Base-by-base conservation (phyloP, 1,140 invertebrate genomes). In the Heliothis subflexa region DNA sequence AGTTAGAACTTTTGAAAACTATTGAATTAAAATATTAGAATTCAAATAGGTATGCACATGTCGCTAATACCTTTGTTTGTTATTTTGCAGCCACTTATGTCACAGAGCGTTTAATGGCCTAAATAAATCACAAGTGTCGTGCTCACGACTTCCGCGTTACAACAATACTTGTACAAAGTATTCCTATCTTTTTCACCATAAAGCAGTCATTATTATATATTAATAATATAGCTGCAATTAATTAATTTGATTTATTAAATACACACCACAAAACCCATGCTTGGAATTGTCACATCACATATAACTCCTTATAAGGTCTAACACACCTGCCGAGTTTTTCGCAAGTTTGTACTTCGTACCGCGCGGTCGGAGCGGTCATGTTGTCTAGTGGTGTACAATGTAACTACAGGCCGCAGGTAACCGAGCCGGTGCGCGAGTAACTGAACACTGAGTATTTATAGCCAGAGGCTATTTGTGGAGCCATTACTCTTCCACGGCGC, bases 251-350 rank as follows among this genome's bases (percentile, higher is more conserved):
- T 11, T 28, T 7, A 11, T 3, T 5, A 59, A 18, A 59, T 59
- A 59, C 2, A 59, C 55, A 25, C 18, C 55, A 57, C 13, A 11
- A 57, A 11, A 14, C 21, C 47, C 62, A 66, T 66, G 62, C 40
- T n/a, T 21, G 62, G 40, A 47, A 11, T 40, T 47, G 16, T 49
- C 62, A 47, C 40, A 21, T 21, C 10, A 55, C 11, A 55, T n/a
- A 40, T 54, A 54, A 10, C 1, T 45, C 33, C 33, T 14, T 14
- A 47, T n/a, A 45, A 54, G n/a, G 57, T 16, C 18, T 61, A 66
- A 89, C 91, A 75, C 77, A 93, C 92, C 92, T 91, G 77, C 92
- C 92, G 54, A 92, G 80, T 84, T 85, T 88, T 12, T 91, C 85
- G 33, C 86, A 90, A 54, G 71, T 80, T 81, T 84, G 84, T 21